These are phyloP conservation scores for Microhierax caerulescens DNA, from an alignment of 2,797 vertebrate genomes.

Conservation along the genomic window DNA sequence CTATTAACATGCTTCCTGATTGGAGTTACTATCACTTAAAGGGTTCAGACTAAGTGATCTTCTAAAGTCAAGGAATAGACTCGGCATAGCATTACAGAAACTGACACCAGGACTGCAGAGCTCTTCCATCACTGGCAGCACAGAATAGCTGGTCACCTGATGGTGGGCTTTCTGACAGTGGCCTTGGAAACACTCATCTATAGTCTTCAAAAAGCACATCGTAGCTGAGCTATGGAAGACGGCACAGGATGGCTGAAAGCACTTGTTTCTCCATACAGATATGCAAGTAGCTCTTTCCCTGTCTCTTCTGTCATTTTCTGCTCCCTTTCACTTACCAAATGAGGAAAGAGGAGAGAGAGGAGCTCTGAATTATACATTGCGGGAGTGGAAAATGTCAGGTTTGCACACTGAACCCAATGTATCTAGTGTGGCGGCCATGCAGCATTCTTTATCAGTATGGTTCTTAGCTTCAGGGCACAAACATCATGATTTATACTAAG, in stretches of 20 bases:
- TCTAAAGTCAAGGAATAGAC: background rate
- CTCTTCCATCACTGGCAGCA: background rate
- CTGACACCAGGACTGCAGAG: background rate
- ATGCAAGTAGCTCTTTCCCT: background rate
- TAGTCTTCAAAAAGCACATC: background rate
- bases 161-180: background rate
- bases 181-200: background rate
- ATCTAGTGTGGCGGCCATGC: accelerated
- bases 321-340: background rate
- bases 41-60: background rate
- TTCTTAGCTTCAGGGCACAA: background rate
- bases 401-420: background rate
- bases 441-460: background rate
- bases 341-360: background rate
- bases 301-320: background rate
- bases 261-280: background rate
- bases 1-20: background rate
- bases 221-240: background rate
- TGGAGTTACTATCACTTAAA: background rate
- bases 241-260: background rate
- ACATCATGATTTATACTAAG: background rate
- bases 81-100: background rate
- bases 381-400: background rate
- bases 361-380: background rate
- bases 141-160: background rate